Percentiles rank a stretch among this genome's conserved stretches.
phyloP scores from a whole-genome alignment of 2,888 invertebrate species.

The Cotesia congregata region DNA sequence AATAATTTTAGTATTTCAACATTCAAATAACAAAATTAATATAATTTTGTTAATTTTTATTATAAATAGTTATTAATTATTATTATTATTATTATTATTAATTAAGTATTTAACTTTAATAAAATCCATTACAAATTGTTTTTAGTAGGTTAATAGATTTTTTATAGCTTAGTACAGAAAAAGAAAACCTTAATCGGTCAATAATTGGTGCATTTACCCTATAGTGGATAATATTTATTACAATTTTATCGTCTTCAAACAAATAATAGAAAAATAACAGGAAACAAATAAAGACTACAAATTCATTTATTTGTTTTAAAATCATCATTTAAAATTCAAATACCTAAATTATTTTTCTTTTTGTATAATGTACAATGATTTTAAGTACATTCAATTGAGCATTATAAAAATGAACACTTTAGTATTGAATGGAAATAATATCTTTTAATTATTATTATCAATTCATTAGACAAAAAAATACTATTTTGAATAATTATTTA shows the following conservation, averaged over 20 bases:
- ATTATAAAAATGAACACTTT: not conserved
- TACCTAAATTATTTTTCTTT: not conserved
- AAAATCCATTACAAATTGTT: no score
- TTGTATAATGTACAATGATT: not conserved
- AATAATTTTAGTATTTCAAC: no score
- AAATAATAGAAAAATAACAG: not conserved
- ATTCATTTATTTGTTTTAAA: not conserved
- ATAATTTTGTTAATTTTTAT: no score
- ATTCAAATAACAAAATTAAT: no score
- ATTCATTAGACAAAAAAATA: not conserved
- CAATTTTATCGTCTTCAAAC: not conserved
- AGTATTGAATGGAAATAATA: no score
- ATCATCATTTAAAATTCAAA: not conserved
- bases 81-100: no score
- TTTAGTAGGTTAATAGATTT: no score
- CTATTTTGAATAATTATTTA: slow-evolving; percentile 19
- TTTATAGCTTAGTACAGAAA: no score
- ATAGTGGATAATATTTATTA: not conserved
- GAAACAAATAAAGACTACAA: not conserved
- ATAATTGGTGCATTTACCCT: no score
- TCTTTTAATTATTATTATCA: not conserved
- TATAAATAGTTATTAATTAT: no score
- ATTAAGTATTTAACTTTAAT: no score
- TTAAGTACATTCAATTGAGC: not conserved
- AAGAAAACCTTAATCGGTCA: no score